A percentile compares a stretch with the other conserved stretches of the same genome.
Conservation (phyloP, 2,888 invertebrate species). For the Caenorhabditis sp. region DNA sequence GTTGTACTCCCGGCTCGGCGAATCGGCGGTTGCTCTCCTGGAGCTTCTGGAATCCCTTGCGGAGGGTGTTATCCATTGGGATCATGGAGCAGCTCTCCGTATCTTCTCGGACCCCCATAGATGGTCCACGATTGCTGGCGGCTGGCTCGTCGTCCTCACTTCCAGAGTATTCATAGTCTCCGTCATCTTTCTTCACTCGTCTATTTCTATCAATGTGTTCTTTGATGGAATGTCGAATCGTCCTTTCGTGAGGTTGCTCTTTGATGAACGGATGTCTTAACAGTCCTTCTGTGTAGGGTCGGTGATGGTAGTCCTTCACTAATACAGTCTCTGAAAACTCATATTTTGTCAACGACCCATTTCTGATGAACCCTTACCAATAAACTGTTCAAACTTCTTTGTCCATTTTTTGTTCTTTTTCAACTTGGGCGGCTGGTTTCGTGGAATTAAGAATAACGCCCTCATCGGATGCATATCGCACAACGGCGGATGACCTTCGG, state of each 20-base stretch:
- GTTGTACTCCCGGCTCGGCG: constrained; percentile 76
- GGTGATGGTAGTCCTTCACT: constrained; percentile 98
- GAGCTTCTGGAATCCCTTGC: constrained; percentile 98
- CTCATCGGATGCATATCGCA: constrained; percentile 99
- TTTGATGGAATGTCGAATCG: constrained; percentile 97
- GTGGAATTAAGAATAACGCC: constrained; percentile 85
- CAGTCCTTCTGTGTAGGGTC: constrained; percentile 98
- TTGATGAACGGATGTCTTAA: constrained; percentile 94
- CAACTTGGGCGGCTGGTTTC: constrained; percentile 97
- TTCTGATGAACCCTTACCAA: constrained; percentile 85
- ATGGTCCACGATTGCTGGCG: constrained; percentile 47
- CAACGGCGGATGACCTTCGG: constrained; percentile 89
- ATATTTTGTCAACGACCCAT: not conserved
- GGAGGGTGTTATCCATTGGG: constrained; percentile 94
- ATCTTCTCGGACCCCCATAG: constrained; percentile 57
- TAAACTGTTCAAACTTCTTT: constrained; percentile 95
- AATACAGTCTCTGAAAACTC: constrained; percentile 89
- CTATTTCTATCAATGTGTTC: constrained; percentile 94
- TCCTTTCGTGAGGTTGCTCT: constrained; percentile 98
- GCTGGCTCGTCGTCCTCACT: constrained; percentile 97
- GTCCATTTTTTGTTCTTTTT: constrained; percentile 87
- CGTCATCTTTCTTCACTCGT: constrained; percentile 85
- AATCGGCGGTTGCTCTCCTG: constrained; percentile 86
- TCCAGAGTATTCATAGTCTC: constrained; percentile 93
- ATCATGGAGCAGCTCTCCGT: constrained; percentile 88